These are phyloP conservation scores for Nomada ruficornis DNA, from an alignment of 2,888 invertebrate genomes.

Conservation along the genomic window DNA sequence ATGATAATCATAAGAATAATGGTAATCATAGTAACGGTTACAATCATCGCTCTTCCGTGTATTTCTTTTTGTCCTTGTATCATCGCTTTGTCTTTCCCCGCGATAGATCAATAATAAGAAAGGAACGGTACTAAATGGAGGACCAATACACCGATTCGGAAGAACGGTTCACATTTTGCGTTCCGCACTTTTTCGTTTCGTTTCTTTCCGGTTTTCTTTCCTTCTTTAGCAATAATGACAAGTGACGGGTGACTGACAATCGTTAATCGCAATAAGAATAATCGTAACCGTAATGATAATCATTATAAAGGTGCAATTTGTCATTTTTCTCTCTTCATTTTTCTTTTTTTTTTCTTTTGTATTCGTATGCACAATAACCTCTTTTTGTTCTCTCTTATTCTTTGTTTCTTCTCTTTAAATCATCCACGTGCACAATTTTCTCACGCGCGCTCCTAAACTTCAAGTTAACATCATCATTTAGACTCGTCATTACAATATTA, in stretches of 20 bases:
- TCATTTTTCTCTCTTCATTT: conserved; percentile 63
- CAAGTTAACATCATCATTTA: conserved; percentile 84
- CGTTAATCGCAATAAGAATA: conserved; percentile 81
- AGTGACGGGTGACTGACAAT: conserved; percentile 79
- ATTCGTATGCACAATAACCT: conserved; percentile 83
- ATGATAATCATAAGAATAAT: conserved; percentile 65
- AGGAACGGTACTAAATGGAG: conserved; percentile 32
- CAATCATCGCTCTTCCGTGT: conserved; percentile 44
- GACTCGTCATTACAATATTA: conserved; percentile 85
- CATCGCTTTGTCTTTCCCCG: neutral
- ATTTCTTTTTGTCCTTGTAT: conserved; percentile 8
- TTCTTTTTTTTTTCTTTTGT: conserved; percentile 52
- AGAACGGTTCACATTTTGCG: conserved; percentile 54
- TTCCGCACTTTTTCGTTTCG: neutral
- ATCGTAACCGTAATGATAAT: conserved; percentile 82
- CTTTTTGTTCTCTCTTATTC: conserved; percentile 74
- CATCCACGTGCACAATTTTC: conserved; percentile 77
- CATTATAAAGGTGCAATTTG: conserved; percentile 80
- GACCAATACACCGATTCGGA: conserved; percentile 69
- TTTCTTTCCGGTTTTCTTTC: neutral
- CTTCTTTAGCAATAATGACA: conserved; percentile 68
- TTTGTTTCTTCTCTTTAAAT: conserved; percentile 70
- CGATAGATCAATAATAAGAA: conserved; percentile 45
- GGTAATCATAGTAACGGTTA: conserved; percentile 47
- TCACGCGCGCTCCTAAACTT: conserved; percentile 82